phyloP scores from a whole-genome alignment of 2,888 invertebrate species.

The Magallana nippona region DNA sequence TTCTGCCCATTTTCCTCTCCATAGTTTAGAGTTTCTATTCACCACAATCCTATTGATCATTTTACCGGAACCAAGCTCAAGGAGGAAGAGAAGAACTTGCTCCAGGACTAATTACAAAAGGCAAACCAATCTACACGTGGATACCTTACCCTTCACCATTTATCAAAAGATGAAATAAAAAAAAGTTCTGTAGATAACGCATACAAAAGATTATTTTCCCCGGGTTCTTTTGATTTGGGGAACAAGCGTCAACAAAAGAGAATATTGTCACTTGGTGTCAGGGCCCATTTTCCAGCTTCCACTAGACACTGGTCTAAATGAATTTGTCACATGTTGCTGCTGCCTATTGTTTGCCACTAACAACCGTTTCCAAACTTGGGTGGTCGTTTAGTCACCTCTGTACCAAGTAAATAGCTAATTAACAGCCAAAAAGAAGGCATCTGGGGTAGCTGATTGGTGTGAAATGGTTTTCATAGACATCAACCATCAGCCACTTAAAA shows the following conservation, averaged over 20 bases:
- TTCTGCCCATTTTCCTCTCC: not conserved
- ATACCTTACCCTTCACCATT: slow-evolving; percentile 15
- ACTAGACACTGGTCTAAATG: not conserved
- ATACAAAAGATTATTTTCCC: slow-evolving; percentile 6
- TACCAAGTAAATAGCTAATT: slow-evolving; percentile 23
- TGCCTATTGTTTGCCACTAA: slow-evolving; percentile 4
- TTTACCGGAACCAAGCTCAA: slow-evolving; percentile 10
- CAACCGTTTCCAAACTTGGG: slow-evolving; percentile 13
- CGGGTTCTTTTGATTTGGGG: not conserved
- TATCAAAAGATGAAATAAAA: slow-evolving; percentile 19
- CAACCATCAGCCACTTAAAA: not conserved
- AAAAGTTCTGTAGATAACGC: slow-evolving; percentile 9
- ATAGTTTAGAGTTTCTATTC: not conserved
- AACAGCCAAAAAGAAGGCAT: slow-evolving; percentile 9
- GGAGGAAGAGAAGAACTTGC: not conserved
- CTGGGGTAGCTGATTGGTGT: not conserved
- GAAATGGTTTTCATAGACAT: not conserved
- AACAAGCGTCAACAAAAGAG: slow-evolving; percentile 20
- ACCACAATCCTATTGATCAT: slow-evolving; percentile 13
- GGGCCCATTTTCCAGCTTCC: slow-evolving; percentile 28
- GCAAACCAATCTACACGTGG: slow-evolving; percentile 8
- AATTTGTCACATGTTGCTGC: not conserved
- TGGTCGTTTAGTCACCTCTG: slow-evolving; percentile 20
- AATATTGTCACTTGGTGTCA: slow-evolving; percentile 19
- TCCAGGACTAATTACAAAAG: slow-evolving; percentile 18